These are phyloP conservation scores for Cyclopterus lumpus DNA, from an alignment of 2,797 vertebrate species.

Conservation along the genomic window DNA sequence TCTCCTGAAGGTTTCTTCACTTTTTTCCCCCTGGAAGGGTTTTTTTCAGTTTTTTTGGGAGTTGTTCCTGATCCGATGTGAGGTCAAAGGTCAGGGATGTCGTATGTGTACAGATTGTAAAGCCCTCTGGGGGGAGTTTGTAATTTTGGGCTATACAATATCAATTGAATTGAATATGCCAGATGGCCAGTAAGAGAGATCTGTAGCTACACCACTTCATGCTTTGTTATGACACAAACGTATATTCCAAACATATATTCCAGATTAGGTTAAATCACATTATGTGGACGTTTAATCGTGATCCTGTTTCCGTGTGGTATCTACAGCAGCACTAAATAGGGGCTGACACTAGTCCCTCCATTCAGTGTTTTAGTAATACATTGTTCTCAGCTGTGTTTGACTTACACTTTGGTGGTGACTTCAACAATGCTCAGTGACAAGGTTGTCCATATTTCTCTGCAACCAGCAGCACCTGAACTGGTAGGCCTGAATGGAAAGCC, in stretches of 20 bases:
- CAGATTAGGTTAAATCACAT: conserved; percentile 3
- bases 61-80: too few species aligned
- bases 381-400: conserved; percentile 55
- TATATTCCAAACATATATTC: too few species aligned
- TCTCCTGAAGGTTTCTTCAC: too few species aligned
- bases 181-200: background rate
- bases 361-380: conserved; percentile 19
- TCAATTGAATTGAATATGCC: background rate
- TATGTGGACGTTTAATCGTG: background rate
- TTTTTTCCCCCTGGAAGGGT: too few species aligned
- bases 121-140: too few species aligned
- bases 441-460: conserved; percentile 14
- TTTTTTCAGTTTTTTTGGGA: too few species aligned
- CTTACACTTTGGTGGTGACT: conserved; percentile 46
- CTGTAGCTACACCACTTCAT: background rate
- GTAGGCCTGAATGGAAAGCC: conserved; percentile 25
- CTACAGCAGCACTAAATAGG: background rate
- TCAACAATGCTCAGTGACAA: conserved; percentile 42
- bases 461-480: conserved; percentile 57
- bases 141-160: too few species aligned
- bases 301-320: background rate
- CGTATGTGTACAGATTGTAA: too few species aligned
- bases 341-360: conserved; percentile 27
- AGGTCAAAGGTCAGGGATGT: too few species aligned
- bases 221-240: too few species aligned